Evolutionary conservation across 2,797 vertebrate genomes (phyloP), one percentile per base, ranked within the genome.

Genomic region (Mus caroli): DNA sequence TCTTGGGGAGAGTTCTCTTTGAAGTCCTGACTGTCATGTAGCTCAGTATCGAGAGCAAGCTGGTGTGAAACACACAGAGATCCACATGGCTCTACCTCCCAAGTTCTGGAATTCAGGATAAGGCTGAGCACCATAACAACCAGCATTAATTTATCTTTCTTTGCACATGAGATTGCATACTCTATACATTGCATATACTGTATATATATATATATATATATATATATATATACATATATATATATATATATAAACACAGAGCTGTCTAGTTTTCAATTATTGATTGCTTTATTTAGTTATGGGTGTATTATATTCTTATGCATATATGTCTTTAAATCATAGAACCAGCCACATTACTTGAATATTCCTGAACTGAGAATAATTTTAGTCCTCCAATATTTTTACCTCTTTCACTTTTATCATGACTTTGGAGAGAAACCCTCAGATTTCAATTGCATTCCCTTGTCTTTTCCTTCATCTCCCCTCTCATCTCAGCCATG

Each of bases 301-400:
- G n/a, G 28, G 37, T 56, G 11, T 31, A 94, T 83, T 91, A 2
- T 82, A 91, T 78, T 95, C 12, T 67, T 79, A 14, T 92, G 26
- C 88, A 22, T 92, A 26, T 22, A 46, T 87, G 20, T 89, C n/a
- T 92, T 93, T 88, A 92, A 92, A 46, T 94, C 86, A 94, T 71
- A 91, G 52, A 93, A 58, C 28, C 7, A 87, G 13, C 87, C 69
- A 89, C 28, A 10, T n/a, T 24, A 22, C 76, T 83, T 28, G 79
- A 91, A 95, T 93, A 91, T 82, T 76, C 17, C 17, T 76, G 6
- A 43, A 60, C 12, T 60, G 20, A 86, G 91, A 86, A 9, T 60
- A 91, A 69, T 69, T 92, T 86, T 89, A 95, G 91, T 94, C 24
- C 37, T 40, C 31, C n/a, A 71, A 46, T 22, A 88, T 62, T 77